Evolutionary conservation across 2,113 vertebrate species (phyloP), one percentile per base, ranked within the genome.

Genomic region (Thunnus thynnus): DNA sequence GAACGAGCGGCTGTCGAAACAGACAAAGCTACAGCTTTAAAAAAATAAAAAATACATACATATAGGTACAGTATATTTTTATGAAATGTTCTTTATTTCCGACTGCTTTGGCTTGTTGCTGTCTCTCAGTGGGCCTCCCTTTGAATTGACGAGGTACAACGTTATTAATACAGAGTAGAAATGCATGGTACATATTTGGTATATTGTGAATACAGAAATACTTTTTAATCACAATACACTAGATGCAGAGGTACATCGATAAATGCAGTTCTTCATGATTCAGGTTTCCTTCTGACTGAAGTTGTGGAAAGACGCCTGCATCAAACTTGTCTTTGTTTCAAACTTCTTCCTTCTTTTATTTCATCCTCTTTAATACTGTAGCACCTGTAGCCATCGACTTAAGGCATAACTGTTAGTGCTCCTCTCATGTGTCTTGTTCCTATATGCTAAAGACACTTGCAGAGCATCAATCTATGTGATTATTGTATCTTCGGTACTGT

Each of bases 11-110:
- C 74, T 84, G 78, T 80, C 55, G 41, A 84, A 48, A 27, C 57
- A 78, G 86, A 85, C 80, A 73, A 82, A 85, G 86, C 81, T 79
- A 85, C 79, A 93, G 90, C 91, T 94, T 93, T 93, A 90, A 91
- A 80, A 71, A 68, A 80, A 22, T 22, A 44, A 65, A 30, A 25
- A 62, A 61, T 51, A 78, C 57, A 75, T 55, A 63, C 72, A 82
- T 25, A 80, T 75, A 84, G 66, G 67, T 84, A 75, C 89, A 74
- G 9, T 57, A 57, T 88, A 54, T 90, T 92, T 90, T 88, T 71
- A 85, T 81, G 65, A 89, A 83, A 86, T 78, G 16, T 70, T 76
- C 71, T 86, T 84, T 84, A 78, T 90, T 86, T 90, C 78, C 84
- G 64, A 58, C 79, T 75, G 89, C 87, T 91, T 89, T 78, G 84